Evolutionary conservation across 2,888 invertebrate species (phyloP).

Genomic region (Tenthredo notha): DNA sequence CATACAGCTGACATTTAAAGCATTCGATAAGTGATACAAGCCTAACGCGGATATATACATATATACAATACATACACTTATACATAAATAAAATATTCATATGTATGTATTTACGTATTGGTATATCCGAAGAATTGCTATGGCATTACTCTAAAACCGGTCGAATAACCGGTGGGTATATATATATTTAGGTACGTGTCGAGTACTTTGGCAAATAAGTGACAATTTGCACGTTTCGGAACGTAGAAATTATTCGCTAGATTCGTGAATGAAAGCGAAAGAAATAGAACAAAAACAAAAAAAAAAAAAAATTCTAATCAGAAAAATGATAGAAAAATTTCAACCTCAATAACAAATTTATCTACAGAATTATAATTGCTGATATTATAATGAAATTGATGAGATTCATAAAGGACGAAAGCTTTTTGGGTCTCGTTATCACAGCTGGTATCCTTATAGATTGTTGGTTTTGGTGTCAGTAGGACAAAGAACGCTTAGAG

Average conservation of each 20-base stretch:
- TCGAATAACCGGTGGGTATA: slow-evolving; percentile 31
- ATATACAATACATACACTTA: background rate
- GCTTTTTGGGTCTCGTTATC: background rate
- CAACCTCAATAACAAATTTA: background rate
- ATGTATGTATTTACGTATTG: background rate
- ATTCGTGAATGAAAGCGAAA: background rate
- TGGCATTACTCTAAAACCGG: slow-evolving; percentile 39
- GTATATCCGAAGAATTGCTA: background rate
- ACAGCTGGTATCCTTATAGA: background rate
- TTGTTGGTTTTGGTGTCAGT: slow-evolving; percentile 18
- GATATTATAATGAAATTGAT: background rate
- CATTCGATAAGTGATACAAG: slow-evolving; percentile 10
- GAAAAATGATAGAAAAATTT: background rate
- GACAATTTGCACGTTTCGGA: background rate
- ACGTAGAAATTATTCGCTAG: background rate
- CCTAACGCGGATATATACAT: background rate
- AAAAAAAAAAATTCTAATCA: background rate
- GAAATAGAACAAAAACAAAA: background rate
- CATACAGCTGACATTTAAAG: slow-evolving; percentile 50
- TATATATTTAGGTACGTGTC: background rate
- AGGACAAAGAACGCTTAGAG: slow-evolving; percentile 9
- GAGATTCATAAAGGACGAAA: background rate
- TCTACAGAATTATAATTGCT: background rate
- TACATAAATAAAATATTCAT: background rate
- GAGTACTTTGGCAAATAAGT: background rate